Evolutionary conservation across 2,888 invertebrate genomes (phyloP).

Genomic region (Leuctra nigra): DNA sequence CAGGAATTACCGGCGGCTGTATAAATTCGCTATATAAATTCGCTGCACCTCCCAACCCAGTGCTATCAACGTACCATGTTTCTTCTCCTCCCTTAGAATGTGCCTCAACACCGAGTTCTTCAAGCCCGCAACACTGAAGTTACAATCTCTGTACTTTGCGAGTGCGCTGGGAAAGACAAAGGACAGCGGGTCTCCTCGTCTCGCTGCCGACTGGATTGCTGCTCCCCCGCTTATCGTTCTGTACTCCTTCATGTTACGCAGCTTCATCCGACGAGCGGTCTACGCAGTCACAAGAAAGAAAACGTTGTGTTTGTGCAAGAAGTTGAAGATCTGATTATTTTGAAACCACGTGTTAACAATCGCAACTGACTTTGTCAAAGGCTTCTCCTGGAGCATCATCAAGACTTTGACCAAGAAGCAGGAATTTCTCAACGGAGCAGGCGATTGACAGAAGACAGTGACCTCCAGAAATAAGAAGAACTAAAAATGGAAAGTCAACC

Average conservation of each 20-base stretch:
- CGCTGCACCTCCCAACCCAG: no score
- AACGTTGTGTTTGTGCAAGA: no score
- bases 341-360: neutral
- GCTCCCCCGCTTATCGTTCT: constrained; percentile 71
- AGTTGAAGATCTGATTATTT: no score
- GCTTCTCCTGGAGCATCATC: constrained; percentile 93
- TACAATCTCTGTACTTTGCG: constrained; percentile 63
- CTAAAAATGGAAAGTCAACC: constrained; percentile 80
- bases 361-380: constrained; percentile 69
- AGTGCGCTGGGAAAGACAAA: constrained; percentile 64
- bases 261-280: constrained; percentile 74
- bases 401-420: constrained; percentile 66
- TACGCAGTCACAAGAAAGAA: constrained; percentile 37
- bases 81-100: constrained; percentile 52
- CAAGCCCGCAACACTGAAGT: constrained; percentile 86
- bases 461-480: constrained; percentile 87
- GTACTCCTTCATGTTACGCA: constrained; percentile 69
- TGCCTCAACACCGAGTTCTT: constrained; percentile 54
- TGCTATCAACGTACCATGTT: constrained; percentile 46
- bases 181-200: constrained; percentile 52
- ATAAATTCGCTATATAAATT: no score
- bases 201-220: constrained; percentile 78
- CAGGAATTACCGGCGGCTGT: no score
- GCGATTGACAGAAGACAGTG: constrained; percentile 79
- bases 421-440: constrained; percentile 63